phyloP scores from a whole-genome alignment of 53 echinoderm and acorn worm species.

The Mesocentrotus franciscanus region DNA sequence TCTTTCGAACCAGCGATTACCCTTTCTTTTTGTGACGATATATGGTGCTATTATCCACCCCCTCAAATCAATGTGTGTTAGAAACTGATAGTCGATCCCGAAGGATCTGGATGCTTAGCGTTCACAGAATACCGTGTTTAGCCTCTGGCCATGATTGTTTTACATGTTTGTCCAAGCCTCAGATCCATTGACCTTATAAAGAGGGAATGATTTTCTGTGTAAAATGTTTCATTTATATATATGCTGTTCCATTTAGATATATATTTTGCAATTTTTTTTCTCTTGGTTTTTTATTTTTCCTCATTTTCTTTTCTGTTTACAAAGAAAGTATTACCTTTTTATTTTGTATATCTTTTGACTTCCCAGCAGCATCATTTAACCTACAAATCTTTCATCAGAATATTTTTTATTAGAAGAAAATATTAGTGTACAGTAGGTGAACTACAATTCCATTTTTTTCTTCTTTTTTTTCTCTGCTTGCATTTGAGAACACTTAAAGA shows the following conservation, averaged over 20 bases:
- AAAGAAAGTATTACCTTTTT: background rate
- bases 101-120: background rate
- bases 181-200: background rate
- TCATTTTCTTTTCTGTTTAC: background rate
- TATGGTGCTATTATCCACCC: background rate
- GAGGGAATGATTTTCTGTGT: background rate
- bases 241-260: background rate
- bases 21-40: background rate
- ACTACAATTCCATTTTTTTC: too few species aligned
- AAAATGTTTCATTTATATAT: background rate
- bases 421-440: too few species aligned
- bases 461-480: too few species aligned
- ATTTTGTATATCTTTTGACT: background rate
- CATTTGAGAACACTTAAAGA: too few species aligned
- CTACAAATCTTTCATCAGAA: background rate
- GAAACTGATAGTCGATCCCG: background rate
- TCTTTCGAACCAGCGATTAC: background rate
- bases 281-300: too few species aligned
- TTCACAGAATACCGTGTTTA: background rate
- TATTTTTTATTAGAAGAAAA: too few species aligned
- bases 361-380: background rate
- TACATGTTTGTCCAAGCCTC: conserved; percentile 4
- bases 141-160: background rate
- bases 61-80: background rate
- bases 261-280: background rate